These are phyloP conservation scores for Recurvirostra avosetta DNA, from an alignment of 2,113 vertebrate genomes.

Conservation along the genomic window DNA sequence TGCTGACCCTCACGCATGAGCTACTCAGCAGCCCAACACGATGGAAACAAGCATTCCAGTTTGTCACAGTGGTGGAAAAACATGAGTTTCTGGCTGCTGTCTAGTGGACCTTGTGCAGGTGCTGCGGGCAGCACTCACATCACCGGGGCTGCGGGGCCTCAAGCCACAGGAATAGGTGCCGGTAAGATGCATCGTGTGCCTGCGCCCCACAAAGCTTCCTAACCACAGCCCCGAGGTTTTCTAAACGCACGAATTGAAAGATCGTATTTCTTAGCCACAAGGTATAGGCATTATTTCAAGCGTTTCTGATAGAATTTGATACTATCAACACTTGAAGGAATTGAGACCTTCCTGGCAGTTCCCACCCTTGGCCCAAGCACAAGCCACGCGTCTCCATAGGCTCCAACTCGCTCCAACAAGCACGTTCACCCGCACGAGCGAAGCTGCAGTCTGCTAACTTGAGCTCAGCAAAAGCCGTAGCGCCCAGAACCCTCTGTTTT, in stretches of 20 bases:
- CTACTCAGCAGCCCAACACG: neutral
- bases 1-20: neutral
- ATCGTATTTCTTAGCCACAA: neutral
- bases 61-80: neutral
- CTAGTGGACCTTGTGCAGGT: too few relatives aligned
- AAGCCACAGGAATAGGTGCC: rapidly evolving
- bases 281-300: neutral
- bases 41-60: rapidly evolving
- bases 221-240: neutral
- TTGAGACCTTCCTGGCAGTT: neutral
- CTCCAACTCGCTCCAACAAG: neutral
- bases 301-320: neutral
- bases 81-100: neutral
- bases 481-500: neutral
- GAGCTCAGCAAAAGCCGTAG: neutral
- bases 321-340: neutral
- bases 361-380: neutral
- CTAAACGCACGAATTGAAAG: neutral
- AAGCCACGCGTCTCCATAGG: rapidly evolving
- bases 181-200: rapidly evolving
- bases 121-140: neutral
- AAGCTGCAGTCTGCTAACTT: rapidly evolving
- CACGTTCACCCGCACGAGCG: rapidly evolving
- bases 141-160: neutral
- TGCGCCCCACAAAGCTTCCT: neutral